These are phyloP conservation scores for Haplochromis burtoni DNA, from an alignment of 2,113 vertebrate genomes.

Conservation along the genomic window DNA sequence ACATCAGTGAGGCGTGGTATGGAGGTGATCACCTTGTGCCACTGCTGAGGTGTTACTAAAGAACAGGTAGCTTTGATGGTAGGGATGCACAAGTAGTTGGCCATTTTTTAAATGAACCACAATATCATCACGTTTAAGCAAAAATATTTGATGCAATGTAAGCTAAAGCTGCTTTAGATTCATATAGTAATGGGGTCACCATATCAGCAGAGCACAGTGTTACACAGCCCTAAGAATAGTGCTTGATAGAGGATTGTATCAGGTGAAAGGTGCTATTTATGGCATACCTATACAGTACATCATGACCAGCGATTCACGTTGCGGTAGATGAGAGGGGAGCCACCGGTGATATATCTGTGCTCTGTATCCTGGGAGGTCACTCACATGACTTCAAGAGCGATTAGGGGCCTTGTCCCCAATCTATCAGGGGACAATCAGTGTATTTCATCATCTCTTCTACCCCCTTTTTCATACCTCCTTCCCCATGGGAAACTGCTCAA, in stretches of 20 bases:
- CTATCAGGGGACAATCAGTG: slow-evolving; percentile 57
- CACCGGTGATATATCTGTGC: slow-evolving; percentile 56
- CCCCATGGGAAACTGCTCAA: slow-evolving; percentile 23
- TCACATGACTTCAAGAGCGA: slow-evolving; percentile 59
- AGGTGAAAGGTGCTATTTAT: slow-evolving; percentile 47
- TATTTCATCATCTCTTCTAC: slow-evolving; percentile 59
- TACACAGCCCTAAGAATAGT: background rate
- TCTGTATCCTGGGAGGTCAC: slow-evolving; percentile 60
- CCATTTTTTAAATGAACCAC: background rate
- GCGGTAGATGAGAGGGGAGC: slow-evolving; percentile 31
- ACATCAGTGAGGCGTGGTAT: background rate
- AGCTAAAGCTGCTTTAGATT: background rate
- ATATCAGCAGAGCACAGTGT: background rate
- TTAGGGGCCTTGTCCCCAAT: slow-evolving; percentile 61
- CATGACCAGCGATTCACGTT: slow-evolving; percentile 31
- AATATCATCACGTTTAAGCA: background rate
- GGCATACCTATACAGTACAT: slow-evolving; percentile 35
- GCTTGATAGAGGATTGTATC: slow-evolving; percentile 14
- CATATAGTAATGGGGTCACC: background rate
- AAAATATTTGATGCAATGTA: background rate
- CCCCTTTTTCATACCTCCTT: background rate
- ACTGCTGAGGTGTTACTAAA: background rate
- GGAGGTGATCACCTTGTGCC: background rate
- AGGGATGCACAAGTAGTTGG: background rate
- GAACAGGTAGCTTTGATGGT: background rate